These are phyloP conservation scores for Drosophila falleni DNA, from an alignment of 2,888 invertebrate genomes.

Conservation along the genomic window DNA sequence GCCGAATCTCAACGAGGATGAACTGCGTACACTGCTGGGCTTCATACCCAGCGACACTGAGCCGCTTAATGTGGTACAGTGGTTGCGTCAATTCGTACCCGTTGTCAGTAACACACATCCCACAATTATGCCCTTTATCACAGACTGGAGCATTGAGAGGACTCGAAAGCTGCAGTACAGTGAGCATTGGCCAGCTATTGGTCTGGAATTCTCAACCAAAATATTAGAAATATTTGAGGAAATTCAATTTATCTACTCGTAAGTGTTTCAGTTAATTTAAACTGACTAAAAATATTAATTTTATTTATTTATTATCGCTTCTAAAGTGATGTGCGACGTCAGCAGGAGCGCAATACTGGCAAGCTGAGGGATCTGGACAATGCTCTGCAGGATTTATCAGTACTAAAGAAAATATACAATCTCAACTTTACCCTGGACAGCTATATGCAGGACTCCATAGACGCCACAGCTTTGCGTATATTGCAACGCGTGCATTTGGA, in stretches of 20 bases:
- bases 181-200: slow-evolving; percentile 85
- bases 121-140: slow-evolving; percentile 80
- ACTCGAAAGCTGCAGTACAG: slow-evolving; percentile 83
- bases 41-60: slow-evolving; percentile 83
- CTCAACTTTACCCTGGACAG: slow-evolving; percentile 83
- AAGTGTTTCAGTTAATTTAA: slow-evolving; percentile 39
- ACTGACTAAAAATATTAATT: neutral
- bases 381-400: slow-evolving; percentile 82
- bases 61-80: slow-evolving; percentile 83
- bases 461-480: slow-evolving; percentile 83
- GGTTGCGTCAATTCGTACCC: slow-evolving; percentile 84
- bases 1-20: slow-evolving; percentile 76
- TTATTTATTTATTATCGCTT: neutral
- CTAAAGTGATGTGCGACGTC: slow-evolving; percentile 82
- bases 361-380: slow-evolving; percentile 82
- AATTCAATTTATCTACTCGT: slow-evolving; percentile 83
- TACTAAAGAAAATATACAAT: slow-evolving; percentile 84
- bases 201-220: slow-evolving; percentile 84
- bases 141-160: slow-evolving; percentile 84
- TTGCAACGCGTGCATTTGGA: slow-evolving; percentile 84
- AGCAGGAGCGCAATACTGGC: slow-evolving; percentile 82
- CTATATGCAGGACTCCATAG: slow-evolving; percentile 83
- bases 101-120: slow-evolving; percentile 83
- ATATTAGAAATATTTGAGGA: slow-evolving; percentile 83
- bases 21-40: slow-evolving; percentile 77